A percentile compares a stretch with the other conserved stretches of the same genome.
Evolutionary conservation across 1,140 invertebrate species (phyloP).

Genomic region (Drosophila santomea): DNA sequence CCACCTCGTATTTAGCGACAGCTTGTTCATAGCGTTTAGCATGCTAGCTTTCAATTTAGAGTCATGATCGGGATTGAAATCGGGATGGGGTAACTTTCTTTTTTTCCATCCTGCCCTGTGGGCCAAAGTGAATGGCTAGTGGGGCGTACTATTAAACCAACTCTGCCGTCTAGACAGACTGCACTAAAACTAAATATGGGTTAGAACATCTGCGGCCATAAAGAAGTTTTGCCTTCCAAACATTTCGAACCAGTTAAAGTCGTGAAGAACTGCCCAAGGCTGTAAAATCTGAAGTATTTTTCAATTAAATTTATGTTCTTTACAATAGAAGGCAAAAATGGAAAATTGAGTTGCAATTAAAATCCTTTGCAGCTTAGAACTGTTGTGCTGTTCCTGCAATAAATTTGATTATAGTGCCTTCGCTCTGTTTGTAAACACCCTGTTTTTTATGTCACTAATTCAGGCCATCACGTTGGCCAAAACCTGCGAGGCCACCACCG

Average conservation of each 20-base stretch:
- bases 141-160: constrained; percentile 42
- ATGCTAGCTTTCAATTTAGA: constrained; percentile 76
- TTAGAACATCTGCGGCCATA: neutral
- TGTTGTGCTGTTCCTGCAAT: neutral
- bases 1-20: constrained; percentile 34
- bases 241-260: neutral
- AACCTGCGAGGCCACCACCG: constrained; percentile 95
- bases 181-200: constrained; percentile 18
- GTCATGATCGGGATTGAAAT: constrained; percentile 48
- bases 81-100: constrained; percentile 67
- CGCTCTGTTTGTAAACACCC: neutral
- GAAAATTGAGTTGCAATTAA: too few species aligned
- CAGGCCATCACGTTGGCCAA: constrained; percentile 94
- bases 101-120: constrained; percentile 65
- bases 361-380: too few species aligned
- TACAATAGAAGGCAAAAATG: too few species aligned
- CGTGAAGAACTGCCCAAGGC: neutral
- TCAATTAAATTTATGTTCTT: too few species aligned
- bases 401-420: neutral
- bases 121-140: constrained; percentile 75
- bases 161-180: constrained; percentile 60
- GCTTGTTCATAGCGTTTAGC: constrained; percentile 61
- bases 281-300: too few species aligned
- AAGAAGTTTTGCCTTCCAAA: constrained; percentile 5
- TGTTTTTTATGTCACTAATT: neutral